Base-by-base conservation (phyloP, 1,140 invertebrate species). In the Daktulosphaira vitifoliae region DNA sequence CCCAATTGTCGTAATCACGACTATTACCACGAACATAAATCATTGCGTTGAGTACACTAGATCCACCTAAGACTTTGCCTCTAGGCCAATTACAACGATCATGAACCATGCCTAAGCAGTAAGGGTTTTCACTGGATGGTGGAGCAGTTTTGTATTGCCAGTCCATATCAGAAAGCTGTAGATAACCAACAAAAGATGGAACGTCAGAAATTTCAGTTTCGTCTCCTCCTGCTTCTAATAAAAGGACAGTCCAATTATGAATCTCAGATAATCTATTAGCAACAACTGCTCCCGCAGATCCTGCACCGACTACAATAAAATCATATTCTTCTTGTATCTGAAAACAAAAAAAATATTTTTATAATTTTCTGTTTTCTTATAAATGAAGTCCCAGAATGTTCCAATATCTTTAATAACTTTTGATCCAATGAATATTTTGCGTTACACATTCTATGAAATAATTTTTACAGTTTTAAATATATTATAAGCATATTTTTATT, bases 21-120 rank as follows among this genome's bases (percentile, higher is more conserved):
- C 80, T 83, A 72, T 97, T 95, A 22, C 95, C 95, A 44, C 95
- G 81, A 0, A 96, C 87, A 76, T 98, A 97, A 7, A 96, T 82
- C 92, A 96, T 95, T 1, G 92, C 92, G 74, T 98, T 98, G 1
- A 98, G 80, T 0, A 94, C 91, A 49, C 90, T 93, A 26, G 89
- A 89, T 13, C 95, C 95, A n/a, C 94, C 94, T 13, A 92, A 78
- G 3, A 93, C 89, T 73, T 87, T 90, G 22, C 89, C 90, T 64
- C 89, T 78, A 1, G 91, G 89, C 89, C 89, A 92, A 74, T 89
- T 89, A 71, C 89, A 92, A 25, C 87, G 78, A 72, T 89, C 86
- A 0, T 84, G 87, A 37, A 84, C 81, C 88, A 90, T 90, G 1
- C 86, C 88, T 52, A 88, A 79, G 70, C 88, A 90, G 73, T 89